A percentile compares a stretch with the other conserved stretches of the same genome.
Evolutionary conservation across 2,888 invertebrate genomes (phyloP).

Genomic region (Drosophila pseudotalamancana): DNA sequence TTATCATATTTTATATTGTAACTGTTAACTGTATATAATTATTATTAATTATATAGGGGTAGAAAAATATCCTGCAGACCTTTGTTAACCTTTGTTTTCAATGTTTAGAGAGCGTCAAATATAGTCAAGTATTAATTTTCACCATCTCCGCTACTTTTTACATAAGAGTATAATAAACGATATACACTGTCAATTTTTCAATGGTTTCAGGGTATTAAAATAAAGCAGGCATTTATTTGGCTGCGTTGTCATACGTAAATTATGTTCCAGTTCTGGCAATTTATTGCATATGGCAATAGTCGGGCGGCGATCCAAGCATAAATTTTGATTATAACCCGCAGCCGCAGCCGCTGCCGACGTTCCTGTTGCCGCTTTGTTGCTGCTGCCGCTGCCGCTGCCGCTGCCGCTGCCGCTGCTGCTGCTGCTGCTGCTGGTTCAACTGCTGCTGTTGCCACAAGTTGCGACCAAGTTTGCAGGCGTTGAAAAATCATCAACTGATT

Average conservation of each 20-base stretch:
- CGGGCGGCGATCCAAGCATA: slow-evolving; percentile 63
- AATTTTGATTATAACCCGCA: slow-evolving; percentile 66
- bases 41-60: no score
- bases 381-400: not conserved
- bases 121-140: no score
- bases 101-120: no score
- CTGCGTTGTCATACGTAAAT: slow-evolving; percentile 70
- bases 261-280: slow-evolving; percentile 56
- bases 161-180: not conserved
- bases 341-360: slow-evolving; percentile 11
- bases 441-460: slow-evolving; percentile 40
- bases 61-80: no score
- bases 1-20: no score
- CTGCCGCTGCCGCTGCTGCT: not conserved
- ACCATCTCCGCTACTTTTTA: no score
- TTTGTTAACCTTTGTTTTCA: no score
- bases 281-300: slow-evolving; percentile 70
- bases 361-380: not conserved
- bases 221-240: slow-evolving; percentile 69
- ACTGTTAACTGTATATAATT: no score
- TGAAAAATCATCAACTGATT: slow-evolving; percentile 71
- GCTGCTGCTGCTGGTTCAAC: not conserved
- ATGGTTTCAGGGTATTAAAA: slow-evolving; percentile 35
- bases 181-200: not conserved
- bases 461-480: slow-evolving; percentile 45